A percentile compares a stretch with the other conserved stretches of the same genome.
Conservation (phyloP, 2,113 vertebrate species). For the Numida meleagris region DNA sequence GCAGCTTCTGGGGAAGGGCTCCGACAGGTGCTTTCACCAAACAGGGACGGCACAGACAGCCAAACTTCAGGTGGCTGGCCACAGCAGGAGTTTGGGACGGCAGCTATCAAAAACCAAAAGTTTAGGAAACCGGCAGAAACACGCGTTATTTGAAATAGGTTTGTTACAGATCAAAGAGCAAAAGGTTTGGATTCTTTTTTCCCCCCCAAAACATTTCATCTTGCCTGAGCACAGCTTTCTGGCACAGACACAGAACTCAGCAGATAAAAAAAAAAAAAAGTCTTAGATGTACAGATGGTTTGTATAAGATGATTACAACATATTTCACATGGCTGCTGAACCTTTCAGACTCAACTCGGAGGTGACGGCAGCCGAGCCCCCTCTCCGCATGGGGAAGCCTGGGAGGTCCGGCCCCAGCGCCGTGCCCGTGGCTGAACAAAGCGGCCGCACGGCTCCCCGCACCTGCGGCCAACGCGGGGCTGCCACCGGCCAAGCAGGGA, state of each 20-base stretch:
- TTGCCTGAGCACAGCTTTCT: not conserved
- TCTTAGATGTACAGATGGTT: slow-evolving; percentile 56
- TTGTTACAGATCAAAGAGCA: not conserved
- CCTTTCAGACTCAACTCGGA: not conserved
- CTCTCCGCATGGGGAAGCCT: not conserved
- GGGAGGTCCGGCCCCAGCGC: not conserved
- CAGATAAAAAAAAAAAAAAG: not conserved
- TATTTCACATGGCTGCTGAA: not conserved
- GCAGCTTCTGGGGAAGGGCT: not conserved
- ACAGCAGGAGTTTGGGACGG: not conserved
- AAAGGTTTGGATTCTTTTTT: not conserved
- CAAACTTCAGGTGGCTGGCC: not conserved
- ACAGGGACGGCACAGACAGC: not conserved
- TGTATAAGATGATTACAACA: not conserved
- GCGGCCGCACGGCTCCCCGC: not conserved
- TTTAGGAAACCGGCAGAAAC: not conserved
- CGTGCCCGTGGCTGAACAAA: not conserved
- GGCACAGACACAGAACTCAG: not conserved
- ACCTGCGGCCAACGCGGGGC: slow-evolving; percentile 17
- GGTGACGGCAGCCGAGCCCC: not conserved
- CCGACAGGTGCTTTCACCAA: not conserved
- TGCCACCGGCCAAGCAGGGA: not conserved
- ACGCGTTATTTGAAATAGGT: not conserved
- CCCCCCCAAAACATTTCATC: not conserved
- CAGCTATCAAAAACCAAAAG: not conserved